Conservation (phyloP, 2,113 vertebrate species). For the Albula glossodonta region DNA sequence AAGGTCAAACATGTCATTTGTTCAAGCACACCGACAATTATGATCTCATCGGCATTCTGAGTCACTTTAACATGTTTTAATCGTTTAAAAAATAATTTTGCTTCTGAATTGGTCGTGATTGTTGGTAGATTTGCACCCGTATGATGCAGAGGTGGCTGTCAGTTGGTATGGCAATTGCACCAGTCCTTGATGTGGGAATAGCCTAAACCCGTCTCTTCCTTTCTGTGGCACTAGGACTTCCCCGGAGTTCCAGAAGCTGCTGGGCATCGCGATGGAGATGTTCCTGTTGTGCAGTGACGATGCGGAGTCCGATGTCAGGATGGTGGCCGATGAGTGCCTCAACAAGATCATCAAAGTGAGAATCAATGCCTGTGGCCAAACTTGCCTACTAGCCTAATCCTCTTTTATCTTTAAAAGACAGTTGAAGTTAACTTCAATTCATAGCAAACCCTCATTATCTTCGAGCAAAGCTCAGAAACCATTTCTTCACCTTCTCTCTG, state of each 20-base stretch:
- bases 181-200: constrained; percentile 24
- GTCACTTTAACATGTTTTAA: no score
- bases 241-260: constrained; percentile 94
- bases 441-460: no score
- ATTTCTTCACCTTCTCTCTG: no score
- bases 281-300: constrained; percentile 96
- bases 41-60: neutral
- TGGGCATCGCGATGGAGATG: constrained; percentile 97
- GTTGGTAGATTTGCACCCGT: neutral
- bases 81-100: no score
- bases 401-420: no score
- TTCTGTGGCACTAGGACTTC: constrained; percentile 80
- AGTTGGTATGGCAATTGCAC: neutral
- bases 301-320: constrained; percentile 91
- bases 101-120: no score
- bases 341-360: constrained; percentile 99
- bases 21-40: neutral
- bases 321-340: constrained; percentile 98
- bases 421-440: no score
- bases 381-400: no score
- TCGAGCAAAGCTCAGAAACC: no score
- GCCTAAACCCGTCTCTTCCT: constrained; percentile 24
- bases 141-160: neutral
- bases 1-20: constrained; percentile 12
- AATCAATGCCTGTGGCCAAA: no score